Evolutionary conservation across 2,113 vertebrate species (phyloP).

Genomic region (Phylloscopus whistleri): DNA sequence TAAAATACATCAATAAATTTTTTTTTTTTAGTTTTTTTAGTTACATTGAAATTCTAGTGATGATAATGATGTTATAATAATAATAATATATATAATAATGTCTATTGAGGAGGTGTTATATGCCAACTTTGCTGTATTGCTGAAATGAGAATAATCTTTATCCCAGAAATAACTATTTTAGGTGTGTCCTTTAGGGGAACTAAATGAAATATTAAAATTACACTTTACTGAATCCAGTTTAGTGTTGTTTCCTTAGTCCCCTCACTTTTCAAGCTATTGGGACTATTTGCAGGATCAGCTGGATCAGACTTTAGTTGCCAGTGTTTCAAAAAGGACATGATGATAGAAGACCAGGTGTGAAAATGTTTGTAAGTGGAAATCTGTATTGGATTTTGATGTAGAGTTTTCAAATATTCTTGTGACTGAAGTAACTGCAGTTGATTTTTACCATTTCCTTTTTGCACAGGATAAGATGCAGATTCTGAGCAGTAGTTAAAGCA

Average conservation of each 20-base stretch:
- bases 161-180: not conserved
- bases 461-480: fast-evolving
- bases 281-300: not conserved
- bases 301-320: not conserved
- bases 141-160: not conserved
- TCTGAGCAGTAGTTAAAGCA: not conserved
- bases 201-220: not conserved
- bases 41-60: not conserved
- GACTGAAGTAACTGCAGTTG: not conserved
- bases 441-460: not conserved
- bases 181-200: not conserved
- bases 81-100: not conserved
- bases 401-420: not conserved
- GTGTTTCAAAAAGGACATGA: not conserved
- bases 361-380: not conserved
- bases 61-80: not conserved
- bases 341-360: not conserved
- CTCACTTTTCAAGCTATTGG: not conserved
- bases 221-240: not conserved
- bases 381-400: not conserved
- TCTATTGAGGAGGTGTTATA: not conserved
- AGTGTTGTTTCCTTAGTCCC: not conserved
- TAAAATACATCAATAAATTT: not conserved
- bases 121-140: not conserved
- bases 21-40: not conserved